These are phyloP conservation scores for Cantharis lateralis DNA, from an alignment of 2,888 invertebrate species.

Conservation along the genomic window DNA sequence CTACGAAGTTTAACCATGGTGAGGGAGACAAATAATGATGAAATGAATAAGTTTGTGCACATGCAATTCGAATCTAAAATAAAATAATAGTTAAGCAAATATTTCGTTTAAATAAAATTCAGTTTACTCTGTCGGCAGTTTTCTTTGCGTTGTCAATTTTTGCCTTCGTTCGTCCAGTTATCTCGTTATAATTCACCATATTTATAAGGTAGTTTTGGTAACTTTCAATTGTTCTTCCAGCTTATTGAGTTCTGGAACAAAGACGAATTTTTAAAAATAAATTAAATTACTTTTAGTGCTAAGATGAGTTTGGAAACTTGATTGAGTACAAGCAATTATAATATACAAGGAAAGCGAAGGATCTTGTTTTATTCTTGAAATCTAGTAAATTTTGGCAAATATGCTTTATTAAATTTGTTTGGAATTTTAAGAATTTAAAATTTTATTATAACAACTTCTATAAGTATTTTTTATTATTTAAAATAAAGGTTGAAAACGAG, in stretches of 20 bases:
- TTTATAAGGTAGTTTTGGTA: constrained; percentile 27
- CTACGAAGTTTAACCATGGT: too few relatives aligned
- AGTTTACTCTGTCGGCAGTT: constrained; percentile 77
- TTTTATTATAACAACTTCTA: background rate
- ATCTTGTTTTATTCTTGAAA: too few relatives aligned
- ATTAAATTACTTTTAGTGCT: constrained; percentile 41
- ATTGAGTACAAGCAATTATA: too few relatives aligned
- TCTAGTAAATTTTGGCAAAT: background rate
- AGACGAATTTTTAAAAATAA: too few relatives aligned
- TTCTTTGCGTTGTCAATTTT: constrained; percentile 79
- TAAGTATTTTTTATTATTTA: background rate
- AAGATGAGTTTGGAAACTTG: constrained; percentile 45
- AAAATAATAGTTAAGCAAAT: constrained; percentile 17
- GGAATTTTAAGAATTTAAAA: background rate
- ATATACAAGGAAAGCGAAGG: too few relatives aligned
- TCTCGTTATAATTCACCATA: constrained; percentile 48
- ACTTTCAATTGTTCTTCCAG: constrained; percentile 28
- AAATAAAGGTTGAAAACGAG: background rate
- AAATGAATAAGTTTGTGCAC: constrained; percentile 75
- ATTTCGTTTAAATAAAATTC: background rate
- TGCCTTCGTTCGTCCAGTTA: constrained; percentile 68
- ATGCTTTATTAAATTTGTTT: background rate
- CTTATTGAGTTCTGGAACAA: constrained; percentile 34
- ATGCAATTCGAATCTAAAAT: constrained; percentile 76
- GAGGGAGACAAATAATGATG: constrained; percentile 65